These are phyloP conservation scores for Coregonus ussuriensis DNA, from an alignment of 2,797 vertebrate species.

Conservation along the genomic window DNA sequence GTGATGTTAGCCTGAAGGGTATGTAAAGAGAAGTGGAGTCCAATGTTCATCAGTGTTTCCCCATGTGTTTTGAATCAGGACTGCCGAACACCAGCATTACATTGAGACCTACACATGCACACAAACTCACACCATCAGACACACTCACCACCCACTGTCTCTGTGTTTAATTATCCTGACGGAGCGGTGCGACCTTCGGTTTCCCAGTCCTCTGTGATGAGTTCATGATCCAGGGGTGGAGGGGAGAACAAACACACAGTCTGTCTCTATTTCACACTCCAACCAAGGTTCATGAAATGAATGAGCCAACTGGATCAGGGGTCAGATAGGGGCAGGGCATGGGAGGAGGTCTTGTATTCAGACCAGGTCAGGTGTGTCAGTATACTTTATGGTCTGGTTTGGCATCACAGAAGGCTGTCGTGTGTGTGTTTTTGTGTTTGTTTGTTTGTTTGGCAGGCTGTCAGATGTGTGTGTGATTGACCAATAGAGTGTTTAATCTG, in stretches of 20 bases:
- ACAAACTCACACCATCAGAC: neutral
- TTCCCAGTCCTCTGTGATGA: neutral
- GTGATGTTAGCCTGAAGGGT: neutral
- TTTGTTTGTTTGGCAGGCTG: neutral
- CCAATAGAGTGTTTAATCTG: constrained; percentile 56
- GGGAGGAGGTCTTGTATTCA: neutral
- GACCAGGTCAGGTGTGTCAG: neutral
- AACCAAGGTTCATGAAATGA: neutral
- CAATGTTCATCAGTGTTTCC: neutral
- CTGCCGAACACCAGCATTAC: neutral
- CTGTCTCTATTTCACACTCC: neutral
- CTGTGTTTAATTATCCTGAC: neutral
- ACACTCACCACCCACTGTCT: neutral
- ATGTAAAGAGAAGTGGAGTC: neutral
- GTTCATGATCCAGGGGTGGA: neutral
- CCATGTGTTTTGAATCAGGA: too few relatives aligned
- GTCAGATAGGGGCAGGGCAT: neutral
- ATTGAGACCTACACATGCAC: neutral
- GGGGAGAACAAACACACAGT: neutral
- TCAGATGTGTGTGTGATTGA: too few relatives aligned
- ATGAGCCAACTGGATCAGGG: neutral
- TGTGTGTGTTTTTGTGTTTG: constrained; percentile 2
- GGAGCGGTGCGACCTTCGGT: too few relatives aligned
- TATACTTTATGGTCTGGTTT: neutral
- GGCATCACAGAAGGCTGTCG: neutral